Evolutionary conservation across 2,888 invertebrate genomes (phyloP).

Genomic region (Papilio elwesi): DNA sequence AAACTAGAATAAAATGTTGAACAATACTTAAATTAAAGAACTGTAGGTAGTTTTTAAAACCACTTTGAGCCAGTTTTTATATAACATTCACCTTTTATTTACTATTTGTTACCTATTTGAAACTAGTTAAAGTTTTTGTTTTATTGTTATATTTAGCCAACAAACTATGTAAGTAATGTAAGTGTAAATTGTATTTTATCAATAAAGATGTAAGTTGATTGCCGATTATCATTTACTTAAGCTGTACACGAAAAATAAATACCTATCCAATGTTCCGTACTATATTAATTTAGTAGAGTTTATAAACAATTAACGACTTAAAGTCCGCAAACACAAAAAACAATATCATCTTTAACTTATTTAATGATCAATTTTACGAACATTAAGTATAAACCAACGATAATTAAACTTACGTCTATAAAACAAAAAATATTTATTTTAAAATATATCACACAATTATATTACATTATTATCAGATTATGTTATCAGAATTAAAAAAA

Average conservation of each 20-base stretch:
- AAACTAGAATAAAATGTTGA: too few species aligned
- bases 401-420: slow-evolving; percentile 24
- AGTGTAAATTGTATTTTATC: not conserved
- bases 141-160: not conserved
- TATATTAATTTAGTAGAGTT: too few species aligned
- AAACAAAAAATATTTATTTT: slow-evolving; percentile 24
- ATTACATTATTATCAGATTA: too few species aligned
- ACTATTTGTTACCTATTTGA: slow-evolving; percentile 8
- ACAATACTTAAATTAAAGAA: too few species aligned
- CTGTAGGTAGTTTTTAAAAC: too few species aligned
- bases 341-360: slow-evolving; percentile 9
- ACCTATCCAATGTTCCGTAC: not conserved
- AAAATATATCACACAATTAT: slow-evolving; percentile 38
- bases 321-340: too few species aligned
- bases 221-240: not conserved
- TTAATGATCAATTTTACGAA: slow-evolving; percentile 24
- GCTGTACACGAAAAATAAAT: not conserved
- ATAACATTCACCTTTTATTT: too few species aligned
- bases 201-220: not conserved
- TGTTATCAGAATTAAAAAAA: too few species aligned
- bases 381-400: slow-evolving; percentile 19
- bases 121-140: not conserved
- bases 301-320: not conserved
- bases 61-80: too few species aligned
- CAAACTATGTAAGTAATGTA: too few species aligned